Evolutionary conservation across 2,888 invertebrate species (phyloP).

Genomic region (Cerastoderma edule): DNA sequence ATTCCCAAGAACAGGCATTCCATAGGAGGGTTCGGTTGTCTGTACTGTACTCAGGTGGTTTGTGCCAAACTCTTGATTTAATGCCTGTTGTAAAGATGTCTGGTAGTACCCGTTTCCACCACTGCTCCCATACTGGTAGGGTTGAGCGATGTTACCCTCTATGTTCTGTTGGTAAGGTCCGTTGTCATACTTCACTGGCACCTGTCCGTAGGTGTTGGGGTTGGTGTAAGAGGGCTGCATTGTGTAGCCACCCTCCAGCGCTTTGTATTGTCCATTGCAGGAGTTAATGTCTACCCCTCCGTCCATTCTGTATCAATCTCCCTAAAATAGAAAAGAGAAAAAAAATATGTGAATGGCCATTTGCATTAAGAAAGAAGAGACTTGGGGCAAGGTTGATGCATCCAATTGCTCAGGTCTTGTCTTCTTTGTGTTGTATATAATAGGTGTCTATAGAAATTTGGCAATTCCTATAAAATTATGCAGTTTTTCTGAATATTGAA

Average conservation of each 20-base stretch:
- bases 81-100: slow-evolving; percentile 11
- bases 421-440: no score
- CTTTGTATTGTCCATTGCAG: slow-evolving; percentile 37
- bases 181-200: slow-evolving; percentile 43
- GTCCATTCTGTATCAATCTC: slow-evolving; percentile 14
- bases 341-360: background rate
- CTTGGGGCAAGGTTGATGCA: no score
- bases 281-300: slow-evolving; percentile 18
- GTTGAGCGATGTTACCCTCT: background rate
- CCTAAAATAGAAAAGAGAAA: no score
- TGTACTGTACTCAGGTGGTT: slow-evolving; percentile 1
- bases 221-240: background rate
- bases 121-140: slow-evolving; percentile 25
- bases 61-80: slow-evolving; percentile 25
- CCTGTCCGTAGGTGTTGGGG: slow-evolving; percentile 7
- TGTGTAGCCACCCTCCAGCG: background rate
- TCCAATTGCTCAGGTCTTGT: no score
- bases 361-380: no score
- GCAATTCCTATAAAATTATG: no score
- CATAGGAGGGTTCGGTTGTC: background rate
- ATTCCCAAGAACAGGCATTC: background rate
- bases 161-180: slow-evolving; percentile 34
- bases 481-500: no score
- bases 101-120: slow-evolving; percentile 13
- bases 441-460: no score